phyloP scores from a whole-genome alignment of 1,140 invertebrate genomes.

The Hypothenemus hampei region DNA sequence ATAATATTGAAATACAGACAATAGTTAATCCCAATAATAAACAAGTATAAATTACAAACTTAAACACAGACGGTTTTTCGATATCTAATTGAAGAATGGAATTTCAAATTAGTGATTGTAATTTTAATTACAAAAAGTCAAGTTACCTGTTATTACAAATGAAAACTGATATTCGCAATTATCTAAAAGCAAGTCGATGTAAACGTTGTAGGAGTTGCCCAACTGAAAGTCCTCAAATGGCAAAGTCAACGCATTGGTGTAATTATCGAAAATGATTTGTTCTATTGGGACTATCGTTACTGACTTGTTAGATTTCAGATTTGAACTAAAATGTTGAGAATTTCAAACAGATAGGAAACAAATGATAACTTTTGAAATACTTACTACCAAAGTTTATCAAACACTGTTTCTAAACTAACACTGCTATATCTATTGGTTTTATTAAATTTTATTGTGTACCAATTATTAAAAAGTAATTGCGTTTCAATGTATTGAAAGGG shows the following conservation, averaged over 20 bases:
- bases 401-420: constrained; percentile 10
- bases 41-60: too few relatives aligned
- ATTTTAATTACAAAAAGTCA: neutral
- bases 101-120: neutral
- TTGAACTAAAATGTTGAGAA: constrained; percentile 5
- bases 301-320: constrained; percentile 6
- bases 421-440: constrained; percentile 17
- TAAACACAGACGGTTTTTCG: neutral
- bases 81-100: neutral
- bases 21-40: too few relatives aligned
- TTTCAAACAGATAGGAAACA: neutral
- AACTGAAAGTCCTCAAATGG: constrained; percentile 4
- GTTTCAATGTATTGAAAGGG: constrained; percentile 10
- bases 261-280: constrained; percentile 13
- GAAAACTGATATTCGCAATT: constrained; percentile 16
- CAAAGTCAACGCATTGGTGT: constrained; percentile 2
- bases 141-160: constrained; percentile 3
- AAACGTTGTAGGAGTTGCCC: constrained; percentile 8
- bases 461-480: neutral
- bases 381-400: constrained; percentile 20
- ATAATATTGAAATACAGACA: too few relatives aligned
- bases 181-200: constrained; percentile 14
- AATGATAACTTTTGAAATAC: neutral
- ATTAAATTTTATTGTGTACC: constrained; percentile 12
- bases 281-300: constrained; percentile 2